phyloP scores from a whole-genome alignment of 2,888 invertebrate genomes.

The Clanis bilineata region DNA sequence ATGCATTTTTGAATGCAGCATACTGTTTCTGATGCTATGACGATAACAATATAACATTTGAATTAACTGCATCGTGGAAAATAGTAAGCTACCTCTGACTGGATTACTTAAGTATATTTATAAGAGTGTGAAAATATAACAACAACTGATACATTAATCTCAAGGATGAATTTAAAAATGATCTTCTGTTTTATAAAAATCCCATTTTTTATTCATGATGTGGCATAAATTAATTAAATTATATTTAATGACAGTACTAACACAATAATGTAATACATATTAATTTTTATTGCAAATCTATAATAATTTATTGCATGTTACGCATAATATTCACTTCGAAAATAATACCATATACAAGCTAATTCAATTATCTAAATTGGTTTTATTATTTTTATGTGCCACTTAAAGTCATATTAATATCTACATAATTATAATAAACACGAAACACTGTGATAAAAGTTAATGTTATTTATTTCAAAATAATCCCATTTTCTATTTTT shows the following conservation, averaged over 20 bases:
- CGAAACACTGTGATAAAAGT: background rate
- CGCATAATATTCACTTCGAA: background rate
- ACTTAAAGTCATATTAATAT: background rate
- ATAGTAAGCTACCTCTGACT: no score
- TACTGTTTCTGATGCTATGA: no score
- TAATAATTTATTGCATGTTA: background rate
- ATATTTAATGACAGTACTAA: background rate
- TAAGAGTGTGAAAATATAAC: no score
- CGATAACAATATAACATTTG: no score
- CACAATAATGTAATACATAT: no score
- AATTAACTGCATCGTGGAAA: no score
- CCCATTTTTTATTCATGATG: background rate
- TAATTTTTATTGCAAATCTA: background rate
- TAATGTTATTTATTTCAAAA: background rate
- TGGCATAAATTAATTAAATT: background rate
- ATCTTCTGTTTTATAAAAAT: background rate
- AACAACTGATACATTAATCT: background rate
- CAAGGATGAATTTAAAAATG: background rate
- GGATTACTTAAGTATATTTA: no score
- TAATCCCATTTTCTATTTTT: background rate
- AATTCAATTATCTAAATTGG: slow-evolving; percentile 1
- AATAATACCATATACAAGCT: background rate
- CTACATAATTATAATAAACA: background rate
- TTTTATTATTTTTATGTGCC: background rate
- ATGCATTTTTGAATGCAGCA: no score